Evolutionary conservation across 2,113 vertebrate genomes (phyloP).

Genomic region (Lates calcarifer): DNA sequence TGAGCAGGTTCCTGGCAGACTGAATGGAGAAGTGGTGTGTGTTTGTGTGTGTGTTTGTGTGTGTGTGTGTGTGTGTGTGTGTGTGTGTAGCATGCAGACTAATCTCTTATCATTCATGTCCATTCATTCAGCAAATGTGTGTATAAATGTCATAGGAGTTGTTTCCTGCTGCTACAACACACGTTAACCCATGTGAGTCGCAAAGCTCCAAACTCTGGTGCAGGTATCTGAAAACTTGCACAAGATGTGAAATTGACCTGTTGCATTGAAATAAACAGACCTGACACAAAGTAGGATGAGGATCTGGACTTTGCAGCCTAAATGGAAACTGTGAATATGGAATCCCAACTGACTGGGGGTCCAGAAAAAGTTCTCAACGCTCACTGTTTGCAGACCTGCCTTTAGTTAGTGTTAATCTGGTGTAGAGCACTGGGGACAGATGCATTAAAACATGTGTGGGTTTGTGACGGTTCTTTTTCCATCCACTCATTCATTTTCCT

Average conservation of each 20-base stretch:
- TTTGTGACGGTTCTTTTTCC: too few species aligned
- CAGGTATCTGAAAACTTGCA: too few species aligned
- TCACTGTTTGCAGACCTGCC: neutral
- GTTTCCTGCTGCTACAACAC: neutral
- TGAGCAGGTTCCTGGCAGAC: constrained; percentile 38
- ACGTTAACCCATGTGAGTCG: too few species aligned
- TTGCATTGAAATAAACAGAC: too few species aligned
- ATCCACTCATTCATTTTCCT: neutral
- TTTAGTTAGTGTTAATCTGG: neutral
- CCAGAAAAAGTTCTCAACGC: too few species aligned
- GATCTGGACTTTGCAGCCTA: too few species aligned
- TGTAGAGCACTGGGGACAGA: neutral
- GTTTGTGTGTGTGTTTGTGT: neutral
- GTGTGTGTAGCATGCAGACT: neutral
- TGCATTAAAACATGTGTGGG: neutral
- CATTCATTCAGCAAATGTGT: constrained; percentile 19
- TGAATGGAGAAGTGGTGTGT: constrained; percentile 53
- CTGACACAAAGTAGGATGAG: too few species aligned
- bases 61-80: neutral
- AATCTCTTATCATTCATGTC: constrained; percentile 38
- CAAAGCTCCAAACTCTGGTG: neutral
- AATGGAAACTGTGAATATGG: too few species aligned
- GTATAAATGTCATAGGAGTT: neutral
- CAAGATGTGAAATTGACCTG: too few species aligned
- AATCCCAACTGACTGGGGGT: too few species aligned